Conservation (phyloP, 1,140 invertebrate species). For the Sitobion miscanthi region DNA sequence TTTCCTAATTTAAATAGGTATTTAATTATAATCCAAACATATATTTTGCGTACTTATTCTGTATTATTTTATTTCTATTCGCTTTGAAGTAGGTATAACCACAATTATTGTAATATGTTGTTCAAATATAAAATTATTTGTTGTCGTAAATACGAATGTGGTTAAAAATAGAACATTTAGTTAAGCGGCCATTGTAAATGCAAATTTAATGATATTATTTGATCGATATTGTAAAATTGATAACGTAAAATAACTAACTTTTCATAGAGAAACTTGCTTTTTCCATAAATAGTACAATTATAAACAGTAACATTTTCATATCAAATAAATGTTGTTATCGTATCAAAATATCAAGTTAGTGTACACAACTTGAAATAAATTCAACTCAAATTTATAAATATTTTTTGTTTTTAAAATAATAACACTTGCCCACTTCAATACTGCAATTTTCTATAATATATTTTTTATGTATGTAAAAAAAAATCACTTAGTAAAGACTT, state of each 20-base stretch:
- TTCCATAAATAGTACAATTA: neutral
- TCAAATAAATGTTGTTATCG: neutral
- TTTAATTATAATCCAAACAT: neutral
- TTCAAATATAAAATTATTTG: neutral
- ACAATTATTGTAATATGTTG: neutral
- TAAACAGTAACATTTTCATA: neutral
- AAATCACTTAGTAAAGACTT: no score
- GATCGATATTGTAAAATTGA: neutral
- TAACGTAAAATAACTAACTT: neutral
- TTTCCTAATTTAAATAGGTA: neutral
- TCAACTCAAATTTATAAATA: no score
- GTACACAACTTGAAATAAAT: no score
- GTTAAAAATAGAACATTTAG: neutral
- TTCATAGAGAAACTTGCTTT: neutral
- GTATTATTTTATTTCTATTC: neutral
- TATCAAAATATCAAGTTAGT: neutral
- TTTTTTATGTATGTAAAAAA: no score
- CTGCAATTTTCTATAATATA: no score
- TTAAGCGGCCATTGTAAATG: neutral
- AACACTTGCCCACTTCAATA: no score
- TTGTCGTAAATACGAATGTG: neutral
- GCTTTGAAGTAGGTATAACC: neutral
- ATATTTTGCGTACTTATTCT: neutral
- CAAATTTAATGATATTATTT: neutral
- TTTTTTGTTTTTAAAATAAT: no score